Evolutionary conservation across 2,888 invertebrate species (phyloP), one percentile per base, ranked within the genome.

Genomic region (Polyommatus iphigenia): DNA sequence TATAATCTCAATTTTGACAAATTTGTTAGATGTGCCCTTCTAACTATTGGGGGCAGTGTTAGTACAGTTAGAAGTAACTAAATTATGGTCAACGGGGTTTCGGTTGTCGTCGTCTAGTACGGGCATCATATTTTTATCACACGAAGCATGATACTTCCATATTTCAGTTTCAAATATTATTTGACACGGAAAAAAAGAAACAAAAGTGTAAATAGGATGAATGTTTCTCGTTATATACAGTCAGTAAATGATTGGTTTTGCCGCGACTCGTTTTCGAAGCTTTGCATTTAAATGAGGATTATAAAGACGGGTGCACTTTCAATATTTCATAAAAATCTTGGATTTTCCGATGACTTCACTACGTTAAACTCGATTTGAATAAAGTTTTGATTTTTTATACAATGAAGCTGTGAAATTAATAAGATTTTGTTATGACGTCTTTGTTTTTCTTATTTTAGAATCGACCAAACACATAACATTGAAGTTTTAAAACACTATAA

Each of bases 211-310:
- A 32, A 67, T 32, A 67, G 67, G 32, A 67, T 15, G 67, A 67
- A 67, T 67, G 67, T 67, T 5, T 32, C 67, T 67, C 67, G 67
- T 67, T 67, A 67, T 67, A 29, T 67, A 62, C 62, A 32, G 67
- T 73, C 59, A 20, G 71, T 79, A 79, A 80, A 78, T 80, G 80
- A 82, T 82, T 76, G 78, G 78, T 81, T 80, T 79, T 79, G 79
- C 77, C 78, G 78, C 79, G 76, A 81, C 80, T 82, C 82, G 82
- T 81, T 82, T 81, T 78, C 78, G 81, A 83, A 82, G 82, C 82
- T 82, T 83, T 84, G 83, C 83, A 84, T 83, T 83, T 83, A 82
- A 83, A 83, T 83, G 81, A 82, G 82, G 80, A 80, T 81, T 79
- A 81, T 80, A 81, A 78, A 80, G 80, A 79, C 80, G 81, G 80